phyloP scores from a whole-genome alignment of 2,113 vertebrate genomes.

The Lagopus muta region DNA sequence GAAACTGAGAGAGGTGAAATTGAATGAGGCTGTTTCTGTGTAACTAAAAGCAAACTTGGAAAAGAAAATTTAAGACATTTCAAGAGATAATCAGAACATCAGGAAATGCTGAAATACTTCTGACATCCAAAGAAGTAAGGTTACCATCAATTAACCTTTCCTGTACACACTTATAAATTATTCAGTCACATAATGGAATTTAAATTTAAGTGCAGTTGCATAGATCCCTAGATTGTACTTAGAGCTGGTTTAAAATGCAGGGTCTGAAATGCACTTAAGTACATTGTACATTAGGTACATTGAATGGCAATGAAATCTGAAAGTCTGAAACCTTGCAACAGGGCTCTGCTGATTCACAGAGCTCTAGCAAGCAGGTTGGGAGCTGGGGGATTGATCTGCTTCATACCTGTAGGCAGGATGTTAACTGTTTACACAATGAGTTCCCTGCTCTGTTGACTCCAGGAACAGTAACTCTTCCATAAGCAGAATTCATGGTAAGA shows the following conservation, averaged over 20 bases:
- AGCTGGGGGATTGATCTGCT: neutral
- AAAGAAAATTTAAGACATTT: neutral
- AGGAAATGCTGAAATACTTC: neutral
- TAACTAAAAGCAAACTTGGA: neutral
- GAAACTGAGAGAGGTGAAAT: neutral
- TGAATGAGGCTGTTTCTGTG: neutral
- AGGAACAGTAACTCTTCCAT: neutral
- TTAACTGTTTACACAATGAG: neutral
- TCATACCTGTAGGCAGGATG: neutral
- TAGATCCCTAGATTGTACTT: neutral
- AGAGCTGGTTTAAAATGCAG: neutral
- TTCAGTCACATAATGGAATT: slow-evolving; percentile 15
- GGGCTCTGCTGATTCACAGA: neutral
- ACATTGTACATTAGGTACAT: neutral
- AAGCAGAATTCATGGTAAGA: neutral
- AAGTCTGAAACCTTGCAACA: neutral
- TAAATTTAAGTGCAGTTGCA: slow-evolving; percentile 20
- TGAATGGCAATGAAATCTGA: neutral
- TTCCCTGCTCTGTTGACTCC: neutral
- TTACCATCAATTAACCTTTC: neutral
- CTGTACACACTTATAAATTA: slow-evolving; percentile 13
- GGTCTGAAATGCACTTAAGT: neutral
- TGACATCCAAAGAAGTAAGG: neutral
- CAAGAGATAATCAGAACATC: neutral
- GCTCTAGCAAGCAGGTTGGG: neutral